Evolutionary conservation across 2,888 invertebrate species (phyloP).

Genomic region (Toxonevra muliebris): DNA sequence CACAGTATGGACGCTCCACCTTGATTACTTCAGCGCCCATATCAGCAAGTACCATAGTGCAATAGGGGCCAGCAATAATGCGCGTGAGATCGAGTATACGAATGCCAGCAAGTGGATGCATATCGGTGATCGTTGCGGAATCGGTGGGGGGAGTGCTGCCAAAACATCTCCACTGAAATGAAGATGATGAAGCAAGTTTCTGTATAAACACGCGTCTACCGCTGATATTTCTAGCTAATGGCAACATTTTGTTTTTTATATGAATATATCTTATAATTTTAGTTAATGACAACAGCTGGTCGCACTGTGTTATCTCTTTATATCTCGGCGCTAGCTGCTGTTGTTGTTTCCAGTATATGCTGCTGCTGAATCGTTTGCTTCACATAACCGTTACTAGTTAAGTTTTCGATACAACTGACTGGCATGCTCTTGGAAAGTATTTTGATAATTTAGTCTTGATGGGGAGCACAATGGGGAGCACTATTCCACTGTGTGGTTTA

Average conservation of each 20-base stretch:
- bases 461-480: too few relatives aligned
- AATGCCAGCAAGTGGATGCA: slow-evolving; percentile 75
- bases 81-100: slow-evolving; percentile 83
- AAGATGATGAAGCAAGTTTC: neutral
- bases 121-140: slow-evolving; percentile 40
- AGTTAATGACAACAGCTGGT: too few relatives aligned
- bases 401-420: too few relatives aligned
- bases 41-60: slow-evolving; percentile 93
- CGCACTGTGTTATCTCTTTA: too few relatives aligned
- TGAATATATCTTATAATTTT: too few relatives aligned
- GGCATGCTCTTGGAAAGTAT: too few relatives aligned
- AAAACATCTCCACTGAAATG: slow-evolving; percentile 11
- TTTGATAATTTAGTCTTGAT: too few relatives aligned
- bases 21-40: slow-evolving; percentile 93
- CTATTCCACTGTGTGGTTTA: too few relatives aligned
- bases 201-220: neutral
- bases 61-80: slow-evolving; percentile 93
- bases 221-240: neutral
- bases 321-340: too few relatives aligned
- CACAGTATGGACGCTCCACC: slow-evolving; percentile 83
- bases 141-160: slow-evolving; percentile 10
- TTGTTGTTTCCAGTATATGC: too few relatives aligned
- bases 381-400: too few relatives aligned
- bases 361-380: too few relatives aligned
- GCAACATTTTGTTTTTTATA: slow-evolving; percentile 1